These are phyloP conservation scores for Todiramphus chloris DNA, from an alignment of 2,113 vertebrate genomes.

Conservation along the genomic window DNA sequence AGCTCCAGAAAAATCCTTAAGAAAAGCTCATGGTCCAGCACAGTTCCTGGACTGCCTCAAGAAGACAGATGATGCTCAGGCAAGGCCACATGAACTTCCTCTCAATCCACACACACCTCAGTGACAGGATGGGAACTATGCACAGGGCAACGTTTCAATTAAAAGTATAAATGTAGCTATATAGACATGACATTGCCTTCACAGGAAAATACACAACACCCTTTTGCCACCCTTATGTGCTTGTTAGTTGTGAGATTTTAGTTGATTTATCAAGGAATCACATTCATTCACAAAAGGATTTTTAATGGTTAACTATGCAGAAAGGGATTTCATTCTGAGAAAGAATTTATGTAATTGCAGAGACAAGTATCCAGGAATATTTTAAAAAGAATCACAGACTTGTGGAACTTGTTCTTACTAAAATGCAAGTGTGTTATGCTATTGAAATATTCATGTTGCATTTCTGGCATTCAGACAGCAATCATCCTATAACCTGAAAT, in stretches of 20 bases:
- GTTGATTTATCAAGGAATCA: background rate
- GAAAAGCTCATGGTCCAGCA: background rate
- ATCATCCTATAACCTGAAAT: background rate
- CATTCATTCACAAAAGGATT: background rate
- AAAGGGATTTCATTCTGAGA: background rate
- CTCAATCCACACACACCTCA: background rate
- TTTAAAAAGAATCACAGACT: background rate
- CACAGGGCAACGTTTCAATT: background rate
- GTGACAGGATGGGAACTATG: background rate
- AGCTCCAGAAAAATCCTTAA: background rate
- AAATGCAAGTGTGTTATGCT: background rate
- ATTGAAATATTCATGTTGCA: background rate
- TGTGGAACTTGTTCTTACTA: background rate
- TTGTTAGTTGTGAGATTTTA: background rate
- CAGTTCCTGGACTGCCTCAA: background rate
- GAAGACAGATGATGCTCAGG: background rate
- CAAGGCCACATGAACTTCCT: background rate
- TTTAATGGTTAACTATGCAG: background rate
- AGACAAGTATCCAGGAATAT: background rate
- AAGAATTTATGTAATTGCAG: background rate
- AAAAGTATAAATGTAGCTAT: background rate
- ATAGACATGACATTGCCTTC: background rate
- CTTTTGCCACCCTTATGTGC: background rate
- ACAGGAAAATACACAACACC: background rate
- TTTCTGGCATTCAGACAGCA: background rate